Evolutionary conservation across 2,888 invertebrate genomes (phyloP).

Genomic region (Idaea straminata): DNA sequence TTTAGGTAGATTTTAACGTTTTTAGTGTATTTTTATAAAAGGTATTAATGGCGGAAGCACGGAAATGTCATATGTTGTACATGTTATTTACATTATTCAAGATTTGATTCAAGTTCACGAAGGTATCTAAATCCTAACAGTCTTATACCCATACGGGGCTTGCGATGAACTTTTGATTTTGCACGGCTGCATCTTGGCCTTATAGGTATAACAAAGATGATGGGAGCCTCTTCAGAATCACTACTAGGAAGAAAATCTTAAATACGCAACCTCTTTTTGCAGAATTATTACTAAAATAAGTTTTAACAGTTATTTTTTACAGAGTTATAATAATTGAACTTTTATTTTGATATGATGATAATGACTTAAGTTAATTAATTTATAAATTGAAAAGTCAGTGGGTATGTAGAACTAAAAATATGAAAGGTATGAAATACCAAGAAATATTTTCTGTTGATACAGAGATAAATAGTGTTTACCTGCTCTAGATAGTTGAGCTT

Average conservation of each 20-base stretch:
- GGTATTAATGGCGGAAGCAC: conserved; percentile 26
- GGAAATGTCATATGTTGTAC: conserved; percentile 25
- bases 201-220: conserved; percentile 32
- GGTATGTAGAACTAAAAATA: background rate
- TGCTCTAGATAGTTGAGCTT: conserved; percentile 35
- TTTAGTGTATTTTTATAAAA: conserved; percentile 30
- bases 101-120: conserved; percentile 12
- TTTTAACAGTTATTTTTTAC: background rate
- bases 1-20: conserved; percentile 31
- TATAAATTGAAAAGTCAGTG: background rate
- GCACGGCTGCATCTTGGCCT: conserved; percentile 41
- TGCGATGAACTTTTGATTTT: conserved; percentile 29
- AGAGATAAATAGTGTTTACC: conserved; percentile 32
- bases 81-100: conserved; percentile 16
- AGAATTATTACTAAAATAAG: background rate
- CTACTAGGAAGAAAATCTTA: background rate
- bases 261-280: background rate
- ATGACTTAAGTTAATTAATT: no score
- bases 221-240: conserved; percentile 18
- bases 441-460: conserved; percentile 11
- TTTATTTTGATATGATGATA: no score
- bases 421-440: background rate
- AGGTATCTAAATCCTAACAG: background rate
- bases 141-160: background rate
- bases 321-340: background rate